These are phyloP conservation scores for Hydrophis major DNA, from an alignment of 2,797 vertebrate genomes.

Conservation along the genomic window DNA sequence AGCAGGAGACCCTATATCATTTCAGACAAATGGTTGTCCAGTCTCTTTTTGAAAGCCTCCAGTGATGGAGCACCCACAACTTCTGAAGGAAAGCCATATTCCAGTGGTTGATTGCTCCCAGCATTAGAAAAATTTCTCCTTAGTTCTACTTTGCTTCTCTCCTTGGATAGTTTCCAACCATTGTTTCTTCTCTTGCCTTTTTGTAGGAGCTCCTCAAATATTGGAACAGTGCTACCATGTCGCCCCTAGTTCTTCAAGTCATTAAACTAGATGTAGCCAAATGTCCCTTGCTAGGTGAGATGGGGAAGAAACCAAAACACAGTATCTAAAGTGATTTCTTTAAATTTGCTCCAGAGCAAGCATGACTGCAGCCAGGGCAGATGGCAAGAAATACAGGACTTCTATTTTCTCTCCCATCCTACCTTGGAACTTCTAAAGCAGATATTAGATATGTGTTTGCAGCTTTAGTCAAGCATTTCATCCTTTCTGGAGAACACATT, in stretches of 20 bases:
- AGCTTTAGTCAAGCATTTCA: not conserved
- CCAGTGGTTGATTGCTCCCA: not conserved
- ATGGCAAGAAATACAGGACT: not conserved
- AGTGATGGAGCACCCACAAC: not conserved
- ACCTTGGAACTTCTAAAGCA: not conserved
- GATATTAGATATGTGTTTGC: not conserved
- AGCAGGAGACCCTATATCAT: not conserved
- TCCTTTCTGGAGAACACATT: not conserved
- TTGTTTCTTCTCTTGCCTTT: not conserved
- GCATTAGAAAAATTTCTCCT: not conserved
- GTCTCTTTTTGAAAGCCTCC: not conserved
- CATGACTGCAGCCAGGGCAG: not conserved
- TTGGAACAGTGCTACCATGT: not conserved
- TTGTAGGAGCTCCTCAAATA: not conserved
- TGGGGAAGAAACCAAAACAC: not conserved
- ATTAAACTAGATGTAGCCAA: not conserved
- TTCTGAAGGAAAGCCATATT: not conserved
- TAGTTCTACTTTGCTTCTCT: not conserved
- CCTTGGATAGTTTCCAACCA: not conserved
- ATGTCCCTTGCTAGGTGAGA: not conserved
- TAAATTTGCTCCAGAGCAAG: not conserved
- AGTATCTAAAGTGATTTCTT: not conserved
- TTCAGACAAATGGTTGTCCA: not conserved
- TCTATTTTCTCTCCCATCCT: not conserved
- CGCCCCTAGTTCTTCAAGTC: not conserved